phyloP scores from a whole-genome alignment of 2,113 vertebrate genomes.

The Aegithalos caudatus region DNA sequence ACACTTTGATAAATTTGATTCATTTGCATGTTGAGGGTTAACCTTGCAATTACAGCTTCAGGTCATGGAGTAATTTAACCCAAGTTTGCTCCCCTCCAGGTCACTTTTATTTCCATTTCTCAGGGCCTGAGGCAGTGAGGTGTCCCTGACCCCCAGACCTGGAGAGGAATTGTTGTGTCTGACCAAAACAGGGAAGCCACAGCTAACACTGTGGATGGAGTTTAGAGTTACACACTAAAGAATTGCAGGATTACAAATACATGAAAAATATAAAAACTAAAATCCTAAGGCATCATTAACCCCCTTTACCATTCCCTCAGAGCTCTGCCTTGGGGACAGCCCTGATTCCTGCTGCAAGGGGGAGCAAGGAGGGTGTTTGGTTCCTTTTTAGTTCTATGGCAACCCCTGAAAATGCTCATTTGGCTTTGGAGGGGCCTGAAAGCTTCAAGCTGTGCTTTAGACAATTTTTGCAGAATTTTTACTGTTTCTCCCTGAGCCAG shows the following conservation, averaged over 20 bases:
- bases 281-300: not conserved
- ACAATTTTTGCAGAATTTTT: accelerated
- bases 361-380: accelerated
- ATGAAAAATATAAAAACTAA: not conserved
- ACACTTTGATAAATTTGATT: not conserved
- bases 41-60: not conserved
- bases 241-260: not conserved
- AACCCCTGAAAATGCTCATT: accelerated
- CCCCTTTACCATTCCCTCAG: not conserved
- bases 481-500: not conserved
- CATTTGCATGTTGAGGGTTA: not conserved
- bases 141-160: not conserved
- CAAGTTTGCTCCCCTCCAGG: not conserved
- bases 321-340: not conserved
- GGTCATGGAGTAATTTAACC: not conserved
- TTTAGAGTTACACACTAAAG: not conserved
- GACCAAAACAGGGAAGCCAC: not conserved
- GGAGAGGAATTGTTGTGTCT: not conserved
- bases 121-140: not conserved
- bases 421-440: not conserved
- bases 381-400: accelerated
- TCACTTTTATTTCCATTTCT: not conserved
- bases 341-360: not conserved
- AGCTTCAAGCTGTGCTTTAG: not conserved
- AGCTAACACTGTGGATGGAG: not conserved